Conservation (phyloP, 2,888 invertebrate genomes). For the Lasioglossum pauxillum region DNA sequence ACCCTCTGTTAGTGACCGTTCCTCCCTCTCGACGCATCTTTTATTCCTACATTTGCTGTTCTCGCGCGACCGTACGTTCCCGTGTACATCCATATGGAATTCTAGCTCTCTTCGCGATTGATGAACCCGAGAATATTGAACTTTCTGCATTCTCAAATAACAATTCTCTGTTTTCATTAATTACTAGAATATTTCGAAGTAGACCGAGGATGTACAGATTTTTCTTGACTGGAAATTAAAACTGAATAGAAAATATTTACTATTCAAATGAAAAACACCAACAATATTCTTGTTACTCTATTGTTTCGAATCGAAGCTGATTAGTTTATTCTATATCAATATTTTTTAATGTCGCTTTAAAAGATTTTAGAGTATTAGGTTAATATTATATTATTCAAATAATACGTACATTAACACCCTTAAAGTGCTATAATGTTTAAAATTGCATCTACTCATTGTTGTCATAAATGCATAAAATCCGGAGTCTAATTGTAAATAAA, state of each 20-base stretch:
- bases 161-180: neutral
- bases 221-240: neutral
- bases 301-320: no score
- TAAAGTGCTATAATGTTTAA: no score
- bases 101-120: constrained; percentile 4
- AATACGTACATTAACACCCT: no score
- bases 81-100: constrained; percentile 6
- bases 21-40: constrained; percentile 48
- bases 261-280: neutral
- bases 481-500: no score
- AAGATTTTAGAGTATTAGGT: no score
- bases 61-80: neutral
- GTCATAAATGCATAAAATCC: no score
- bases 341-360: no score
- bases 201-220: neutral
- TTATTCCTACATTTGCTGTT: constrained; percentile 37
- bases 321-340: no score
- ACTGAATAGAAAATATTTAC: neutral
- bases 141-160: neutral
- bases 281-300: neutral
- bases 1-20: constrained; percentile 41
- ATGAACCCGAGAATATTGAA: neutral
- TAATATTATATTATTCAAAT: no score
- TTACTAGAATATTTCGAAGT: neutral
- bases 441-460: no score